A percentile compares a stretch with the other conserved stretches of the same genome.
These are phyloP conservation scores for Dascyllus trimaculatus DNA, from an alignment of 2,113 vertebrate species.

Conservation along the genomic window DNA sequence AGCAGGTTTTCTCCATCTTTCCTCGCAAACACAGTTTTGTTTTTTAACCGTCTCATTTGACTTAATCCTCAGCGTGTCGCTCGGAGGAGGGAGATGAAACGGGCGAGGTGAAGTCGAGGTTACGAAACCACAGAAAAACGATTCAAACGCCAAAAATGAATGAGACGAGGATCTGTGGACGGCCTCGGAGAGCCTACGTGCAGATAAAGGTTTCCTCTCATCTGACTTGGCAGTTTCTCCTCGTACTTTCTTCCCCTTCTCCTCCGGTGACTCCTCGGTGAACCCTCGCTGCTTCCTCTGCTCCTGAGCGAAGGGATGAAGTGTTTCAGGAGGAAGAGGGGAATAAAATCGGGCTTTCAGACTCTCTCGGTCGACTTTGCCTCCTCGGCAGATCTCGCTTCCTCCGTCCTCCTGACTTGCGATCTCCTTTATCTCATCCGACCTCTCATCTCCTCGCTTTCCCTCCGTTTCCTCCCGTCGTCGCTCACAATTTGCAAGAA, in stretches of 20 bases:
- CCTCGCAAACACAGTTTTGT: no score
- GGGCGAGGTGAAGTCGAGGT: no score
- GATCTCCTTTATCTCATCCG: slow-evolving; percentile 26
- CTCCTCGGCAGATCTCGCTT: slow-evolving; percentile 3
- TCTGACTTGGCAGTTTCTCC: slow-evolving; percentile 55
- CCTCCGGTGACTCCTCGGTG: slow-evolving; percentile 77
- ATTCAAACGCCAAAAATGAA: no score
- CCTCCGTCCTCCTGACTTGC: slow-evolving; percentile 31
- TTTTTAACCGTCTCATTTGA: no score
- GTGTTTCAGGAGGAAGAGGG: neutral
- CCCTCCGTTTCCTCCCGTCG: slow-evolving; percentile 4
- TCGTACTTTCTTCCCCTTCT: slow-evolving; percentile 25
- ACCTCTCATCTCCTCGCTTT: slow-evolving; percentile 48
- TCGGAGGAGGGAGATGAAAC: no score
- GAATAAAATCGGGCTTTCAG: slow-evolving; percentile 29
- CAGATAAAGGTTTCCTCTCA: slow-evolving; percentile 40
- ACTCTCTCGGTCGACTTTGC: slow-evolving; percentile 19
- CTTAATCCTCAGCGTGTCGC: no score
- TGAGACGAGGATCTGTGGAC: no score
- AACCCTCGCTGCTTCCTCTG: slow-evolving; percentile 66
- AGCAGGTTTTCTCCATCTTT: no score
- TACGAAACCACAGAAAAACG: no score
- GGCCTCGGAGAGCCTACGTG: no score
- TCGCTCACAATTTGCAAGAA: slow-evolving; percentile 7
- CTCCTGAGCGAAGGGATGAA: neutral